Conservation (phyloP, 1,140 invertebrate genomes). For the Drosophila biarmipes region DNA sequence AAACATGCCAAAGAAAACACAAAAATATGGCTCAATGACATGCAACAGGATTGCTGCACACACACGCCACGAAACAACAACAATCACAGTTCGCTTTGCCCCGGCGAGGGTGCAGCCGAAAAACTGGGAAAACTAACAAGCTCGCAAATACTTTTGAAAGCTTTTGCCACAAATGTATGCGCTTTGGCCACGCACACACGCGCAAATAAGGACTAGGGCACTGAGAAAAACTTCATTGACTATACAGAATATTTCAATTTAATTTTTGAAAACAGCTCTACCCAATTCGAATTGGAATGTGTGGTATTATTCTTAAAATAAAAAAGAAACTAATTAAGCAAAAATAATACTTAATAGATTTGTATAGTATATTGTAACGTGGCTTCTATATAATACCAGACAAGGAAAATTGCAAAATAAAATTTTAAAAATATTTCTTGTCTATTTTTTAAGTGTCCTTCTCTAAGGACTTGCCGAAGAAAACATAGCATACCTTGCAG, state of each 20-base stretch:
- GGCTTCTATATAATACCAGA: no score
- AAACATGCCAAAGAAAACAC: slow-evolving; percentile 65
- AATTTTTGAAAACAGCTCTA: no score
- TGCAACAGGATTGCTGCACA: slow-evolving; percentile 70
- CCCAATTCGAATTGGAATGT: no score
- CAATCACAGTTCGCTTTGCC: slow-evolving; percentile 11
- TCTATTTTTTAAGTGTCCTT: neutral
- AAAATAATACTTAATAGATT: no score
- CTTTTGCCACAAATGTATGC: slow-evolving; percentile 77
- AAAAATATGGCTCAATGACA: slow-evolving; percentile 80
- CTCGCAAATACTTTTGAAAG: slow-evolving; percentile 79
- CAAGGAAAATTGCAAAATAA: neutral
- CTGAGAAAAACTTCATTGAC: neutral
- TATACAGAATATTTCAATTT: neutral
- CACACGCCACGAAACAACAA: slow-evolving; percentile 43
- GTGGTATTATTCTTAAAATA: no score
- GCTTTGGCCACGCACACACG: slow-evolving; percentile 49
- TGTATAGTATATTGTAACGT: no score
- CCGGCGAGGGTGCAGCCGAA: slow-evolving; percentile 55
- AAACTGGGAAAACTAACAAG: slow-evolving; percentile 71
- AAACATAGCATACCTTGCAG: slow-evolving; percentile 59
- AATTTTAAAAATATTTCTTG: neutral
- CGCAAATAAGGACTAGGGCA: slow-evolving; percentile 10
- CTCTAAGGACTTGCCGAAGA: neutral
- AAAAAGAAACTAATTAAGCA: no score